Conservation (phyloP, 2,888 invertebrate genomes). For the Mythimna pallens region DNA sequence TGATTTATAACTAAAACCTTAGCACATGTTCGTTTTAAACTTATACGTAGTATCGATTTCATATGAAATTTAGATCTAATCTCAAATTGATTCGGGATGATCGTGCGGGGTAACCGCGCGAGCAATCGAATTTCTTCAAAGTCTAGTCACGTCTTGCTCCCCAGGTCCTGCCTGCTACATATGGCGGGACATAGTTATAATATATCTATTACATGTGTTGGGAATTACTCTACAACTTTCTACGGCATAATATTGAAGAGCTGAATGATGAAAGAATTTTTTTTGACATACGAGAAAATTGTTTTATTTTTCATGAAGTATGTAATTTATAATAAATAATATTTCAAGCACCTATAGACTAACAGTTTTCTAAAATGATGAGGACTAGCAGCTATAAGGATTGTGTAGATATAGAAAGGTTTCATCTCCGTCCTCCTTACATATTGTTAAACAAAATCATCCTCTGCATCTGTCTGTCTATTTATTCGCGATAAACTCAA, state of each 20-base stretch:
- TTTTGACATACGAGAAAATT: neutral
- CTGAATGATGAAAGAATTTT: neutral
- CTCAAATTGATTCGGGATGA: constrained; percentile 84
- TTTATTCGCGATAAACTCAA: no score
- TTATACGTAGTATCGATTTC: constrained; percentile 62
- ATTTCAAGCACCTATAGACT: neutral
- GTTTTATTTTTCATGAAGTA: neutral
- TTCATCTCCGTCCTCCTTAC: neutral
- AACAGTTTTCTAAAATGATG: neutral
- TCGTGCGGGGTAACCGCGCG: constrained; percentile 74
- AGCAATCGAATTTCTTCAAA: constrained; percentile 78
- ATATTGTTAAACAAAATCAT: no score
- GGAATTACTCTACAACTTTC: constrained; percentile 19
- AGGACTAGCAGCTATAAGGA: neutral
- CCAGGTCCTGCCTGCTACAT: constrained; percentile 58
- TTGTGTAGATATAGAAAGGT: no score
- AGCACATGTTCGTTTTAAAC: constrained; percentile 48
- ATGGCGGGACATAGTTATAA: constrained; percentile 47
- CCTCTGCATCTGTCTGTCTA: no score
- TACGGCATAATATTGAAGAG: constrained; percentile 13
- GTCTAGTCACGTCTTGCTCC: constrained; percentile 79
- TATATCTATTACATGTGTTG: constrained; percentile 48
- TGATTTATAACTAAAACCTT: constrained; percentile 28
- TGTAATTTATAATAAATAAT: no score
- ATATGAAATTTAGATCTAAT: constrained; percentile 84